These are phyloP conservation scores for Melinaea marsaeus DNA, from an alignment of 2,888 invertebrate genomes.

Conservation along the genomic window DNA sequence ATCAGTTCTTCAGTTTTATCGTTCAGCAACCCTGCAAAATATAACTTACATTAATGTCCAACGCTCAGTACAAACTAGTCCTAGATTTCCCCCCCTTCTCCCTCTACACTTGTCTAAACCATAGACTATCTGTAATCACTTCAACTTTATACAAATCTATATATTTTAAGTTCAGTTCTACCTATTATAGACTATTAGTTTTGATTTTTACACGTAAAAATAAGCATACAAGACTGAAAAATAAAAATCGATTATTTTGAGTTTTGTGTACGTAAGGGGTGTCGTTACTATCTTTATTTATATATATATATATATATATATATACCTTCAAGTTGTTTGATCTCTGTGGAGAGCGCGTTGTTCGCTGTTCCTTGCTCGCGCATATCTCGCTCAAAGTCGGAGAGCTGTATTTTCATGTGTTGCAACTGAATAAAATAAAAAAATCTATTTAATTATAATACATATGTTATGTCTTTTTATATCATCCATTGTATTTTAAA, in stretches of 20 bases:
- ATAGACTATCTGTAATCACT: no score
- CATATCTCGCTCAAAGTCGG: slow-evolving; percentile 33
- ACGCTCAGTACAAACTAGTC: no score
- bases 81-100: no score
- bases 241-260: no score
- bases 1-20: slow-evolving; percentile 43
- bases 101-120: no score
- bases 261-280: no score
- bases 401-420: slow-evolving; percentile 39
- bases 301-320: background rate
- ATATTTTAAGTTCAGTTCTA: no score
- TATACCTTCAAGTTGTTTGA: slow-evolving; percentile 50
- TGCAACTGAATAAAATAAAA: slow-evolving; percentile 39
- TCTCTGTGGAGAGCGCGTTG: slow-evolving; percentile 39
- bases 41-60: background rate
- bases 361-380: slow-evolving; percentile 34
- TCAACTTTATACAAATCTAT: no score
- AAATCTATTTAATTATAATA: background rate
- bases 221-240: no score
- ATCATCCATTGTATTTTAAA: background rate
- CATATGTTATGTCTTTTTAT: background rate
- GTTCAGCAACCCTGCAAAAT: slow-evolving; percentile 39
- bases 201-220: no score
- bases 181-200: no score
- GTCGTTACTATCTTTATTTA: no score